Evolutionary conservation across 2,888 invertebrate genomes (phyloP).

Genomic region (Tetramorium bicarinatum): DNA sequence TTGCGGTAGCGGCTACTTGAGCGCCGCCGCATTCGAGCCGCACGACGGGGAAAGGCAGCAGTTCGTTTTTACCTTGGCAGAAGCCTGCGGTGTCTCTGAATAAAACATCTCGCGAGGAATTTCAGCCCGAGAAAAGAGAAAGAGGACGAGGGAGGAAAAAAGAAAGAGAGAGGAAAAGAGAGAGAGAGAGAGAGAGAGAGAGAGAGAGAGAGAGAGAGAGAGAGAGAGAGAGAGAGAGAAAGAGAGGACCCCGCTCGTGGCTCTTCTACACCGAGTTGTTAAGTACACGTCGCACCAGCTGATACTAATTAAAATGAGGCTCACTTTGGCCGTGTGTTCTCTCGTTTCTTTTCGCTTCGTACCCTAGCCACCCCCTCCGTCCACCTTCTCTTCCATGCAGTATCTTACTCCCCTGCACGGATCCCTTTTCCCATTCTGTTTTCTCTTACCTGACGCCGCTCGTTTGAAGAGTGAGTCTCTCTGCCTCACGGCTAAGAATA

Average conservation of each 20-base stretch:
- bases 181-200: slow-evolving; percentile 44
- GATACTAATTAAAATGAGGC: slow-evolving; percentile 86
- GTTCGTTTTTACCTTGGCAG: slow-evolving; percentile 75
- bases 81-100: slow-evolving; percentile 85
- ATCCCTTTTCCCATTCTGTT: slow-evolving; percentile 60
- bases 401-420: slow-evolving; percentile 47
- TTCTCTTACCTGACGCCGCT: slow-evolving; percentile 58
- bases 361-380: slow-evolving; percentile 63
- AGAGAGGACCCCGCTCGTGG: slow-evolving; percentile 53
- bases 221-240: slow-evolving; percentile 35
- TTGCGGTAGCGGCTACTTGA: slow-evolving; percentile 85
- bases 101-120: slow-evolving; percentile 85
- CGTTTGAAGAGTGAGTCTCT: slow-evolving; percentile 58
- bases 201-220: slow-evolving; percentile 50
- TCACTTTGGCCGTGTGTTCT: slow-evolving; percentile 79
- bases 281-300: slow-evolving; percentile 85
- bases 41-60: slow-evolving; percentile 71
- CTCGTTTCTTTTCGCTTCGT: slow-evolving; percentile 73
- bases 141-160: slow-evolving; percentile 59
- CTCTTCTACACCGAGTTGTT: slow-evolving; percentile 78
- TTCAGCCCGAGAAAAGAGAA: slow-evolving; percentile 77
- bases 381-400: slow-evolving; percentile 53
- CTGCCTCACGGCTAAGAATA: slow-evolving; percentile 85
- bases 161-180: slow-evolving; percentile 24
- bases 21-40: slow-evolving; percentile 79